phyloP scores from a whole-genome alignment of 2,797 vertebrate species.

The Tarsius wallacei region DNA sequence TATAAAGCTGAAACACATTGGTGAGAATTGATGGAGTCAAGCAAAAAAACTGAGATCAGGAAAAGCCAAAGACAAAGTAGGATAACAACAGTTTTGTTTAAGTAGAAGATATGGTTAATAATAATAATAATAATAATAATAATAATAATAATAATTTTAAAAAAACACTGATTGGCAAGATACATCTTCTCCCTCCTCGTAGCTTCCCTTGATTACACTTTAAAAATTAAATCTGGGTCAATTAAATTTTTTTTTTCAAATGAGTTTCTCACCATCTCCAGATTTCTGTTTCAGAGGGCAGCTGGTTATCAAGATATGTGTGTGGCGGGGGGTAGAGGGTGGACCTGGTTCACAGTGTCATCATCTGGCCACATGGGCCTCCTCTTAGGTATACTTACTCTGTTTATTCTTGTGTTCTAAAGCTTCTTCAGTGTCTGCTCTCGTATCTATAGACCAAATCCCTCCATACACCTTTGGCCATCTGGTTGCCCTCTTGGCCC shows the following conservation, averaged over 20 bases:
- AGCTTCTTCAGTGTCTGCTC: background rate
- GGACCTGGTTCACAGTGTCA: background rate
- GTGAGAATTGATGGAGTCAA: background rate
- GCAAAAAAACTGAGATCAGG: background rate
- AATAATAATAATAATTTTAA: too few relatives aligned
- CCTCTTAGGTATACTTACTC: background rate
- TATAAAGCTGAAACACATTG: background rate
- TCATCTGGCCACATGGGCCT: background rate
- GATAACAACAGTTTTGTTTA: background rate
- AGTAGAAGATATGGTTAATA: background rate
- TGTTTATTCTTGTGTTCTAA: background rate
- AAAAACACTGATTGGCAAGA: background rate
- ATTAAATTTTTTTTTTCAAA: background rate
- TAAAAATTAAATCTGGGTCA: background rate
- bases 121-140: background rate
- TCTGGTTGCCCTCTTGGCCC: background rate
- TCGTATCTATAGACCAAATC: background rate
- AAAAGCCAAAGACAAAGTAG: background rate
- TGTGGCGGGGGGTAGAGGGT: background rate
- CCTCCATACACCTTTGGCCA: background rate
- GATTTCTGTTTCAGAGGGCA: background rate
- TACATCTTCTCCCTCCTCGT: accelerated
- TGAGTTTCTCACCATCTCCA: background rate
- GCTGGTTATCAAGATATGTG: background rate
- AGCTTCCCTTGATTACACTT: background rate